phyloP scores from a whole-genome alignment of 2,888 invertebrate species.

The Lochmaea crataegi region DNA sequence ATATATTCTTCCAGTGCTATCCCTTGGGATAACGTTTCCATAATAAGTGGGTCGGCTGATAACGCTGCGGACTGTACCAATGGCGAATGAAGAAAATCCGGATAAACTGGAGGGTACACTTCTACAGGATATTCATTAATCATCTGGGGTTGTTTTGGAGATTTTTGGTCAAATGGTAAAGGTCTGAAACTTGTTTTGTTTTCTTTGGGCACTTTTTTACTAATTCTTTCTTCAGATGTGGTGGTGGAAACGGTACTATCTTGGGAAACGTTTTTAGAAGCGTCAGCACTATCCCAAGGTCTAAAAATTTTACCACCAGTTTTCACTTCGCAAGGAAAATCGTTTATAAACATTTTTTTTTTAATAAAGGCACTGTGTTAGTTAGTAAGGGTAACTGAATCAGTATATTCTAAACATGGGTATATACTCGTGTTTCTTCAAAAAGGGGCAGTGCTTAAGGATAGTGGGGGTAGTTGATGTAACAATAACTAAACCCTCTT shows the following conservation, averaged over 20 bases:
- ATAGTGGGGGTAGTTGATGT: conserved; percentile 60
- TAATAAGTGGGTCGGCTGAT: conserved; percentile 56
- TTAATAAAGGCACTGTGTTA: conserved; percentile 33
- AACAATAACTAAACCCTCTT: conserved; percentile 63
- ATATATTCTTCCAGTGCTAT: conserved; percentile 79
- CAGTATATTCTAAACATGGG: conserved; percentile 59
- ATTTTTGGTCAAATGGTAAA: conserved; percentile 16
- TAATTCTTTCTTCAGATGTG: conserved; percentile 56
- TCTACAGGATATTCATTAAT: conserved; percentile 46
- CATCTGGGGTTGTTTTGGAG: conserved; percentile 1
- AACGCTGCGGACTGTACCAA: conserved; percentile 53
- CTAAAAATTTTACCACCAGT: conserved; percentile 53
- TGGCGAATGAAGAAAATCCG: conserved; percentile 48
- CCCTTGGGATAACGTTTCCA: conserved; percentile 61
- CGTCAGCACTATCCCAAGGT: conserved; percentile 53
- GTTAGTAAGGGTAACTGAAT: conserved; percentile 56
- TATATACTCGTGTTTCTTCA: conserved; percentile 54
- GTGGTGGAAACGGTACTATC: conserved; percentile 72
- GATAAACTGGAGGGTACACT: conserved; percentile 45
- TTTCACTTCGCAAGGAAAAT: conserved; percentile 41
- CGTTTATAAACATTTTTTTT: conserved; percentile 47
- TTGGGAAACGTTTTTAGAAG: conserved; percentile 60
- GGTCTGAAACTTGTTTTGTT: conserved; percentile 44
- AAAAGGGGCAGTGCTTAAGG: conserved; percentile 60
- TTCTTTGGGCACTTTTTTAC: conserved; percentile 20